Evolutionary conservation across 2,113 vertebrate genomes (phyloP).

Genomic region (Lontra canadensis): DNA sequence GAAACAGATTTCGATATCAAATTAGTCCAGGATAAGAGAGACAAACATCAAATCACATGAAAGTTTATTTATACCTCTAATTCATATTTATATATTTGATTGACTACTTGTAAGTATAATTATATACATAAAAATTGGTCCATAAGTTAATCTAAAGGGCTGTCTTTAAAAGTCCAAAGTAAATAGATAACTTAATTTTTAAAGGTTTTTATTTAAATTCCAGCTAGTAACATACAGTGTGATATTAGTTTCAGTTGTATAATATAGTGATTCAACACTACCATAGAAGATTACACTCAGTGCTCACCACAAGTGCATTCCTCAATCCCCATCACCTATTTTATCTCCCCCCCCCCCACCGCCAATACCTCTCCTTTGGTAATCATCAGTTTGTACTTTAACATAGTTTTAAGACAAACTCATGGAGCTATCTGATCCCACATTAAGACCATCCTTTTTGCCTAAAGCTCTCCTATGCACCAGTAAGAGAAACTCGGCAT

Average conservation of each 20-base stretch:
- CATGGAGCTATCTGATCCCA: not conserved
- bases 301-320: not conserved
- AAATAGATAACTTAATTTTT: not conserved
- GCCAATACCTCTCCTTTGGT: not conserved
- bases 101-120: not conserved
- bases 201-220: not conserved
- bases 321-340: not conserved
- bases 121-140: not conserved
- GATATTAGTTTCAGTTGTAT: not conserved
- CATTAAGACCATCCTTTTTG: not conserved
- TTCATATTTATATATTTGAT: constrained; percentile 8
- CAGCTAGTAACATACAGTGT: not conserved
- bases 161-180: not conserved
- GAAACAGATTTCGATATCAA: not conserved
- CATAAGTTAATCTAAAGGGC: not conserved
- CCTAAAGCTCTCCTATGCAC: not conserved
- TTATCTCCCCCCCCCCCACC: not conserved
- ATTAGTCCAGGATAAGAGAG: not conserved
- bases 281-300: not conserved
- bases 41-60: not conserved
- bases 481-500: not conserved
- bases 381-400: not conserved
- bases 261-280: not conserved
- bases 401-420: not conserved
- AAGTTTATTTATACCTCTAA: not conserved